Percentiles rank a stretch among this genome's conserved stretches.
phyloP scores from a whole-genome alignment of 1,140 invertebrate species.

The Drosophila biarmipes region DNA sequence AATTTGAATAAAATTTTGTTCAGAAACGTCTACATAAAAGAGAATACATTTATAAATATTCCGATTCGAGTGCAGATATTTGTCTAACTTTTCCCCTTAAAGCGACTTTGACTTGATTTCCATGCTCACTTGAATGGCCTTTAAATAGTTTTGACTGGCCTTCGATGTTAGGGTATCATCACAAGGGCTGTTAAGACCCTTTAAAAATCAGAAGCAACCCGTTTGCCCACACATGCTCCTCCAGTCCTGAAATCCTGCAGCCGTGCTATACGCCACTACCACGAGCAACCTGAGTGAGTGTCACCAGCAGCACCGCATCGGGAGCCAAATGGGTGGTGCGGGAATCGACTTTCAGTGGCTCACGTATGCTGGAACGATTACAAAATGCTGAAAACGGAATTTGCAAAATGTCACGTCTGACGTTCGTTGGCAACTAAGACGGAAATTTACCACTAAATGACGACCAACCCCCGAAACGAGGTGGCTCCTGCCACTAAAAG shows the following conservation, averaged over 20 bases:
- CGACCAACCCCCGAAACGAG: slow-evolving; percentile 20
- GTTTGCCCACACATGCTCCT: slow-evolving; percentile 9
- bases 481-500: not conserved
- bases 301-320: slow-evolving; percentile 12
- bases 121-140: not conserved
- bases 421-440: slow-evolving; percentile 70
- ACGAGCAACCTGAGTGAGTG: slow-evolving; percentile 28
- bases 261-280: no score
- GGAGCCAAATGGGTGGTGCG: slow-evolving; percentile 4
- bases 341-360: slow-evolving; percentile 1
- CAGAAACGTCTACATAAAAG: not conserved
- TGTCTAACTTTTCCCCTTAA: not conserved
- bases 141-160: not conserved
- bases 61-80: not conserved
- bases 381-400: slow-evolving; percentile 73
- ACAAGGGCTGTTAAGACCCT: not conserved
- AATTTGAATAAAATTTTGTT: not conserved
- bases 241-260: not conserved
- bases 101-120: no score
- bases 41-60: not conserved
- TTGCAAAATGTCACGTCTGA: slow-evolving; percentile 78
- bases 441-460: slow-evolving; percentile 76
- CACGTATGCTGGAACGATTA: slow-evolving; percentile 40
- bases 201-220: slow-evolving; percentile 40
- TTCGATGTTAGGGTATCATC: slow-evolving; percentile 2